Conservation (phyloP, 2,113 vertebrate genomes). For the Syngnathoides biaculeatus region DNA sequence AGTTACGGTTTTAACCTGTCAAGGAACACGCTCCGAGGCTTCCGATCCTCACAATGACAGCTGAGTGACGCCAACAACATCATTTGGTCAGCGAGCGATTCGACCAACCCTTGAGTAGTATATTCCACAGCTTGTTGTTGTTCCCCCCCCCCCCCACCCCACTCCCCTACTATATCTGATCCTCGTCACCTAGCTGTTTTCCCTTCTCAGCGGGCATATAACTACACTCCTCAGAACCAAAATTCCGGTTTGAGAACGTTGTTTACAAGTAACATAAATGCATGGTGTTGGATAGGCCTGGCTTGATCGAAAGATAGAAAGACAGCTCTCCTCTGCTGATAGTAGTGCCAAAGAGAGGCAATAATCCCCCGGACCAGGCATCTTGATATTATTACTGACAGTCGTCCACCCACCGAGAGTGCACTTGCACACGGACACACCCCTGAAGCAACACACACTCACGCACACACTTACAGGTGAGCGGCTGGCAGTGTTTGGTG, state of each 20-base stretch:
- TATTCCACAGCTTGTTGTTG: slow-evolving; percentile 24
- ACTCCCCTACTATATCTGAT: slow-evolving; percentile 26
- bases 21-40: background rate
- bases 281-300: slow-evolving; percentile 48
- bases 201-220: slow-evolving; percentile 33
- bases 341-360: slow-evolving; percentile 50
- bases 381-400: slow-evolving; percentile 68
- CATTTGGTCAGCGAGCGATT: slow-evolving; percentile 27
- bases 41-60: slow-evolving; percentile 24
- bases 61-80: slow-evolving; percentile 33
- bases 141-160: too few relatives aligned
- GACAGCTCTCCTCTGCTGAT: slow-evolving; percentile 60
- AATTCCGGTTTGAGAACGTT: slow-evolving; percentile 36
- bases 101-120: slow-evolving; percentile 11
- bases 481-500: slow-evolving; percentile 39
- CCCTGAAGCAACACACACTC: slow-evolving; percentile 12
- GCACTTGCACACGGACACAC: slow-evolving; percentile 19
- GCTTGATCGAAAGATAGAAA: slow-evolving; percentile 52
- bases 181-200: slow-evolving; percentile 36
- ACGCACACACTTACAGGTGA: slow-evolving; percentile 35
- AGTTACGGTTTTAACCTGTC: slow-evolving; percentile 31
- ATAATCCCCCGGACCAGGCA: slow-evolving; percentile 62
- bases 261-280: slow-evolving; percentile 59
- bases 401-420: slow-evolving; percentile 53
- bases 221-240: slow-evolving; percentile 33